These are phyloP conservation scores for Drosophila tani DNA, from an alignment of 1,140 invertebrate genomes.

Conservation along the genomic window DNA sequence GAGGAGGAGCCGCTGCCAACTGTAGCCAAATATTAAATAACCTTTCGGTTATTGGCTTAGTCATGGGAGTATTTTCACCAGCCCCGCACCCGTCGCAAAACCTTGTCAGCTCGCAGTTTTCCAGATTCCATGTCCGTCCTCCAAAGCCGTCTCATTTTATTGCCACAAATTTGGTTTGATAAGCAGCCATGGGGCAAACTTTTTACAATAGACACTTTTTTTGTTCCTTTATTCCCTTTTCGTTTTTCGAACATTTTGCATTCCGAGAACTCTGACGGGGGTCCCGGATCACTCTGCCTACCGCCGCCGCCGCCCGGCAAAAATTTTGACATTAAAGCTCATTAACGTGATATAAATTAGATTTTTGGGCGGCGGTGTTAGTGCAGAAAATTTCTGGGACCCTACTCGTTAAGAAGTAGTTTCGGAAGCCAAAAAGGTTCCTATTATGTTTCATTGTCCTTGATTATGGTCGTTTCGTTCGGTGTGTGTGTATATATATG, in stretches of 20 bases:
- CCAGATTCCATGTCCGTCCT: conserved; percentile 14
- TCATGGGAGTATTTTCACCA: conserved; percentile 41
- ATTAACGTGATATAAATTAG: conserved; percentile 83
- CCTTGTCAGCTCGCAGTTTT: conserved; percentile 10
- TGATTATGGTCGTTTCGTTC: conserved; percentile 19
- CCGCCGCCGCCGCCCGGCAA: background rate
- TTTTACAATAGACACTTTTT: conserved; percentile 73
- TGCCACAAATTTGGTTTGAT: conserved; percentile 80
- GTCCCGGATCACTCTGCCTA: conserved; percentile 12
- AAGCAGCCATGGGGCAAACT: conserved; percentile 66
- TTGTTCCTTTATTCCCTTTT: background rate
- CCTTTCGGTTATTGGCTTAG: conserved; percentile 82
- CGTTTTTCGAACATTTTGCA: conserved; percentile 40
- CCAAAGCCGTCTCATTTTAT: conserved; percentile 69
- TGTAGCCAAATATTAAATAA: conserved; percentile 81
- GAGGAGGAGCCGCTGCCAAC: conserved; percentile 42
- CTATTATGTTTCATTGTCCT: conserved; percentile 37
- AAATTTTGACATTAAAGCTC: conserved; percentile 79
- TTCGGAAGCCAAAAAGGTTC: conserved; percentile 24
- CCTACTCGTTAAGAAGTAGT: conserved; percentile 43
- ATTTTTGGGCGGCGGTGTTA: conserved; percentile 65
- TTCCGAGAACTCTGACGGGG: background rate
- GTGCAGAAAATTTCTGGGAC: conserved; percentile 65
- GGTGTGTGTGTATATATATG: background rate
- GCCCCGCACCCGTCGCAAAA: background rate